phyloP scores from a whole-genome alignment of 2,113 vertebrate genomes.

The Paradoxurus hermaphroditus region DNA sequence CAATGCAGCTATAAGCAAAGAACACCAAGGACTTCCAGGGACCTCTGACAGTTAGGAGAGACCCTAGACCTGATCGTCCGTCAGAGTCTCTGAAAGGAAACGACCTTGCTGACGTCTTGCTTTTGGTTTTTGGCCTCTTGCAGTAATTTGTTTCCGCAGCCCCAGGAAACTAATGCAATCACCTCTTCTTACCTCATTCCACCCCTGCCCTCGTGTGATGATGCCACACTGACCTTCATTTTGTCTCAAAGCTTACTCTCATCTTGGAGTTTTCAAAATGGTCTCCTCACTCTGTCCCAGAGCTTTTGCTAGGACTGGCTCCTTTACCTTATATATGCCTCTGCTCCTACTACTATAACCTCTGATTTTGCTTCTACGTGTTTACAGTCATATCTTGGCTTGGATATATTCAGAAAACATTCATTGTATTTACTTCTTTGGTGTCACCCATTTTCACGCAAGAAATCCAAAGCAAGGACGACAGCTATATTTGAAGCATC shows the following conservation, averaged over 20 bases:
- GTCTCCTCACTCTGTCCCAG: background rate
- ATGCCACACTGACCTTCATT: background rate
- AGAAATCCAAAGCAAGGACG: background rate
- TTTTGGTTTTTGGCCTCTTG: background rate
- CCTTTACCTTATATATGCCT: background rate
- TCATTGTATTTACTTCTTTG: background rate
- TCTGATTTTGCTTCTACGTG: background rate
- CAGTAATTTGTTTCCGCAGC: background rate
- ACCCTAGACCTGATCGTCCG: too few species aligned
- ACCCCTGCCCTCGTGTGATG: fast-evolving
- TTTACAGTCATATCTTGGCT: background rate
- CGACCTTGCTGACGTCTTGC: background rate
- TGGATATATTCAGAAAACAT: background rate
- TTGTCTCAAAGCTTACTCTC: background rate
- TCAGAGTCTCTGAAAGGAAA: background rate
- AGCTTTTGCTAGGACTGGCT: background rate
- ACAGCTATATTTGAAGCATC: background rate
- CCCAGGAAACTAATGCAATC: background rate
- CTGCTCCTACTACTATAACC: background rate
- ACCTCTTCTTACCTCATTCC: background rate
- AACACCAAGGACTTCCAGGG: fast-evolving
- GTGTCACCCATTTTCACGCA: background rate
- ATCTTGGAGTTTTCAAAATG: background rate
- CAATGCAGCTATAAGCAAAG: fast-evolving
- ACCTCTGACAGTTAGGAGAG: background rate